Evolutionary conservation across 1,140 invertebrate species (phyloP).

Genomic region (Whitmania pigra): DNA sequence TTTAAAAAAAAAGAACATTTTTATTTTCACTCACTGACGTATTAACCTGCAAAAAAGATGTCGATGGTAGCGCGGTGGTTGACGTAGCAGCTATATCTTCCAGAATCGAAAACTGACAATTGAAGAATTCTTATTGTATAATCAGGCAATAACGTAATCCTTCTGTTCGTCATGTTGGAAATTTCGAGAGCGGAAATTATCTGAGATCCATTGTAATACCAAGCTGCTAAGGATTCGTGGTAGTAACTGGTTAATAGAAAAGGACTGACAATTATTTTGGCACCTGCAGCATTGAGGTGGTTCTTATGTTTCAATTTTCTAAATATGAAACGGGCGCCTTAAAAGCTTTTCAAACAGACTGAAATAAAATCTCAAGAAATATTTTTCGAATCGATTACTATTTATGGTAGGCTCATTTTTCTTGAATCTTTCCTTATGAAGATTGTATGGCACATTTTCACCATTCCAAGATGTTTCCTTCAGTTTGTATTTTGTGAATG

Average conservation of each 20-base stretch:
- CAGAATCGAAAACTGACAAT: slow-evolving; percentile 2
- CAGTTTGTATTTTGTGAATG: no score
- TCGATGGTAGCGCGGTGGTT: not conserved
- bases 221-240: not conserved
- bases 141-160: slow-evolving; percentile 3
- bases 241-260: slow-evolving; percentile 3
- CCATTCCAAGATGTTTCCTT: no score
- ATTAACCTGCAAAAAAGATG: not conserved
- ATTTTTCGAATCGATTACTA: no score
- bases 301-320: no score
- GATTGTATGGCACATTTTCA: no score
- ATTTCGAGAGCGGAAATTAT: slow-evolving; percentile 1
- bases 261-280: not conserved
- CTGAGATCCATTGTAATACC: slow-evolving; percentile 9
- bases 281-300: not conserved
- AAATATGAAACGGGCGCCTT: no score
- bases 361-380: no score
- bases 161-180: not conserved
- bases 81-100: slow-evolving; percentile 5
- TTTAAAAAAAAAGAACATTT: no score
- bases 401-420: no score
- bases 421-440: no score
- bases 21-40: no score
- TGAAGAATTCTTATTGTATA: not conserved
- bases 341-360: no score